Conservation (phyloP, 2,797 vertebrate genomes). For the Falco biarmicus region DNA sequence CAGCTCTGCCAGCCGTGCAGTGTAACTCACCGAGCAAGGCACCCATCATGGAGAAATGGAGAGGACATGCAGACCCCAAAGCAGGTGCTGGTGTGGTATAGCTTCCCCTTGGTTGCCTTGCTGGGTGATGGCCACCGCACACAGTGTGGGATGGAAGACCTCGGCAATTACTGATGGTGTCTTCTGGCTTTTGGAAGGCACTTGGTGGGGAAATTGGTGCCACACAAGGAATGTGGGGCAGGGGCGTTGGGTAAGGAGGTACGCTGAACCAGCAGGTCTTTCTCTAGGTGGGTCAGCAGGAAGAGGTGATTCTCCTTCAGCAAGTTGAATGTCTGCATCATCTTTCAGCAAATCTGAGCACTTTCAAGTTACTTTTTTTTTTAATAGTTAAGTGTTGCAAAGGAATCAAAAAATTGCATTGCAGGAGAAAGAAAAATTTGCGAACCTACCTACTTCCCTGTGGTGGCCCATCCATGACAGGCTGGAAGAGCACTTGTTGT, state of each 20-base stretch:
- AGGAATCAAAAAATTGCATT: neutral
- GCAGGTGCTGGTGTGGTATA: neutral
- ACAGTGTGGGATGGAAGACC: neutral
- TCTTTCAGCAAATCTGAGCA: neutral
- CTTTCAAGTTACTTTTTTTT: neutral
- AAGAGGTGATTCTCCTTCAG: neutral
- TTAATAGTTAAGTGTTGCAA: neutral
- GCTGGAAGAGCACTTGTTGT: neutral
- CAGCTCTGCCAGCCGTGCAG: conserved; percentile 9
- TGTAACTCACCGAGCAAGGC: neutral
- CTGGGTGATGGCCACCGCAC: neutral
- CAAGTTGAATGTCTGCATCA: neutral
- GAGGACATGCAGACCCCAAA: neutral
- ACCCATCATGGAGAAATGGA: neutral
- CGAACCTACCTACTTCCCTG: neutral
- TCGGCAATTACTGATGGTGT: neutral
- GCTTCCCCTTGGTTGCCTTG: neutral
- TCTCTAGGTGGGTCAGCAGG: neutral
- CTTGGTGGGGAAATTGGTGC: neutral
- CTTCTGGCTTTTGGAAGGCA: neutral
- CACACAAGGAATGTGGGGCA: neutral
- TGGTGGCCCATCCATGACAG: neutral
- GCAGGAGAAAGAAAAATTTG: neutral
- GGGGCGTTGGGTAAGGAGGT: neutral
- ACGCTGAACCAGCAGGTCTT: neutral